Conservation (phyloP, 1,140 invertebrate genomes). For the Pantala flavescens region DNA sequence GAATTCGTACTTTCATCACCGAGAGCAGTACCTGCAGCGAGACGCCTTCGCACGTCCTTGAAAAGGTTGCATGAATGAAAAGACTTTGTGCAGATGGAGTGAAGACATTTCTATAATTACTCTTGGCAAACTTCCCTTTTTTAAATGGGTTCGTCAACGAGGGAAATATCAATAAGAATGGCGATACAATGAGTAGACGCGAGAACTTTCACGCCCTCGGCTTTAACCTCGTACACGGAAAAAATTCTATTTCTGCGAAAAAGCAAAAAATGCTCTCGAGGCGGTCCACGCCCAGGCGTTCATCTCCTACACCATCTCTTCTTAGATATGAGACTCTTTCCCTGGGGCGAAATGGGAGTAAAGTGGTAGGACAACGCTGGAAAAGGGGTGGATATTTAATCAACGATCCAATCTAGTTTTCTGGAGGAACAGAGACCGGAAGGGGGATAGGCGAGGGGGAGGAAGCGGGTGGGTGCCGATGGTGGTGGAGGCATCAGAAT, state of each 20-base stretch:
- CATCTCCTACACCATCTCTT: background rate
- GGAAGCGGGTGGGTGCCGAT: background rate
- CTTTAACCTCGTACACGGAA: background rate
- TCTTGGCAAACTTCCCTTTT: too few relatives aligned
- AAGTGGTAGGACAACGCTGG: background rate
- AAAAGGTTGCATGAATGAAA: too few relatives aligned
- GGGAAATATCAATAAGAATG: background rate
- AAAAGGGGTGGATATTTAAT: background rate
- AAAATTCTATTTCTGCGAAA: background rate
- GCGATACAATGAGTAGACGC: background rate
- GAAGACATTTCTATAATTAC: too few relatives aligned
- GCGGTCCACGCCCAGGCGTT: background rate
- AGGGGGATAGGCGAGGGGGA: background rate
- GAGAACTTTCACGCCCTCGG: background rate
- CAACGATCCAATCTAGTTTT: constrained; percentile 9
- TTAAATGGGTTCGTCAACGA: background rate
- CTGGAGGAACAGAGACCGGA: background rate
- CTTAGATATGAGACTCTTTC: background rate
- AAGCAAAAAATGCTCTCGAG: background rate
- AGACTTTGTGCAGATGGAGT: too few relatives aligned
- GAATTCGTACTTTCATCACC: too few relatives aligned
- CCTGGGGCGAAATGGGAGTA: background rate
- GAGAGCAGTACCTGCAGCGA: too few relatives aligned
- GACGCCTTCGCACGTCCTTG: too few relatives aligned
- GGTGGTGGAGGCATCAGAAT: background rate